Conservation (phyloP, 2,797 vertebrate genomes). For the Trematomus bernacchii region DNA sequence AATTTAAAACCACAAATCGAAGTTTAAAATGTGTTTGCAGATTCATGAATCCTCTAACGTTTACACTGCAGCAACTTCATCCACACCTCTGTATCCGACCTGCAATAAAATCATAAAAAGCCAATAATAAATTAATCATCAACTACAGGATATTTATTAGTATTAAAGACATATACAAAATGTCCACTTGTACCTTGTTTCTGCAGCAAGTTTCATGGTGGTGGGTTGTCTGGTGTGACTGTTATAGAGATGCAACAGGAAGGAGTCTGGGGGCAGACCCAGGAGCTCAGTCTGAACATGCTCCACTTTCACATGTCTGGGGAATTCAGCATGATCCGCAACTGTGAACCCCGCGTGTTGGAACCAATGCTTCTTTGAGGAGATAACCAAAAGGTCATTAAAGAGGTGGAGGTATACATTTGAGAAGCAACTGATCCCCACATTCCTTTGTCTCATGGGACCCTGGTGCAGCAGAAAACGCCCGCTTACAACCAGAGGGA, state of each 20-base stretch:
- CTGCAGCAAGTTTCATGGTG: constrained; percentile 76
- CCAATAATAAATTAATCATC: background rate
- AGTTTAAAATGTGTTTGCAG: background rate
- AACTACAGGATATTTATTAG: background rate
- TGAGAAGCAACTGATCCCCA: constrained; percentile 54
- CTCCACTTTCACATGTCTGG: constrained; percentile 72
- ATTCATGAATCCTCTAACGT: constrained; percentile 11
- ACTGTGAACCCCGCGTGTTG: constrained; percentile 72
- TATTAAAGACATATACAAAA: background rate
- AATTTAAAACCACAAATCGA: background rate
- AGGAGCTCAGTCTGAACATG: constrained; percentile 70
- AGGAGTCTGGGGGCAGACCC: constrained; percentile 78
- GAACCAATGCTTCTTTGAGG: constrained; percentile 73
- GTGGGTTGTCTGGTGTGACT: constrained; percentile 67
- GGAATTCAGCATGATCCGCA: constrained; percentile 80
- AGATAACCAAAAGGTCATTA: constrained; percentile 87
- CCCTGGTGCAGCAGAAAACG: constrained; percentile 84
- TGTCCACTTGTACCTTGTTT: constrained; percentile 63
- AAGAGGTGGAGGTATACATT: constrained; percentile 86
- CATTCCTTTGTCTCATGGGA: constrained; percentile 73
- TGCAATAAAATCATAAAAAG: constrained; percentile 31
- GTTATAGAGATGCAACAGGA: constrained; percentile 79
- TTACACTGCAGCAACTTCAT: constrained; percentile 56
- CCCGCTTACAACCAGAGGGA: constrained; percentile 83
- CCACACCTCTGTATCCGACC: constrained; percentile 76